Percentiles rank a stretch among this genome's conserved stretches.
phyloP scores from a whole-genome alignment of 2,888 invertebrate genomes.

The Polietes domitor region DNA sequence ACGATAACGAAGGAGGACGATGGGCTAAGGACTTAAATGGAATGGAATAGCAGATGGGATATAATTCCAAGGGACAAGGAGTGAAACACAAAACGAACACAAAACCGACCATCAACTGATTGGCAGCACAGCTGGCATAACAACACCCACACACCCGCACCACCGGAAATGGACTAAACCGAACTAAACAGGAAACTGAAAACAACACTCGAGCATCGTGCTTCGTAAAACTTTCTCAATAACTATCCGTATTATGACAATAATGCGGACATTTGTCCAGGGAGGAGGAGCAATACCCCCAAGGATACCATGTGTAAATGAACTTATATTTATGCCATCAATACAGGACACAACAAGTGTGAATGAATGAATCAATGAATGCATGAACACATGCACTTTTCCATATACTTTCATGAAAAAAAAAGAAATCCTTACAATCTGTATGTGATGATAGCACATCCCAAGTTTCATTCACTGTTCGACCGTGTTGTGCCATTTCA shows the following conservation, averaged over 20 bases:
- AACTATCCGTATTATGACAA: background rate
- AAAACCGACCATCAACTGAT: too few species aligned
- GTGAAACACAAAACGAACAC: too few species aligned
- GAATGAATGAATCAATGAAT: too few species aligned
- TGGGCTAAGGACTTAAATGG: background rate
- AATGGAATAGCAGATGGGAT: background rate
- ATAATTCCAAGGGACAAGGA: background rate
- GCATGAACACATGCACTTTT: too few species aligned
- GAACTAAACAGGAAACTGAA: conserved; percentile 6
- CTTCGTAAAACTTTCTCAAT: conserved; percentile 13
- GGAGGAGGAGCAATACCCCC: too few species aligned
- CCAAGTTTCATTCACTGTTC: too few species aligned
- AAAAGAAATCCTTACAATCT: background rate
- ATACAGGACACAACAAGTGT: conserved; percentile 1
- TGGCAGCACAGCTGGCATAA: too few species aligned
- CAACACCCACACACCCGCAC: background rate
- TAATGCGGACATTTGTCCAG: background rate
- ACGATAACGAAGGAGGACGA: background rate
- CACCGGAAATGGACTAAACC: conserved; percentile 17
- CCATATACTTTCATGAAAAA: background rate
- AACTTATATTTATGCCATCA: conserved; percentile 19
- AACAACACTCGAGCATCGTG: background rate
- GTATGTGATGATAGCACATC: background rate
- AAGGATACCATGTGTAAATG: conserved; percentile 18
- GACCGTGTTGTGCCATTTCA: background rate